Base-by-base conservation (phyloP, 2,888 invertebrate species). In the Pristionchus arcanus region DNA sequence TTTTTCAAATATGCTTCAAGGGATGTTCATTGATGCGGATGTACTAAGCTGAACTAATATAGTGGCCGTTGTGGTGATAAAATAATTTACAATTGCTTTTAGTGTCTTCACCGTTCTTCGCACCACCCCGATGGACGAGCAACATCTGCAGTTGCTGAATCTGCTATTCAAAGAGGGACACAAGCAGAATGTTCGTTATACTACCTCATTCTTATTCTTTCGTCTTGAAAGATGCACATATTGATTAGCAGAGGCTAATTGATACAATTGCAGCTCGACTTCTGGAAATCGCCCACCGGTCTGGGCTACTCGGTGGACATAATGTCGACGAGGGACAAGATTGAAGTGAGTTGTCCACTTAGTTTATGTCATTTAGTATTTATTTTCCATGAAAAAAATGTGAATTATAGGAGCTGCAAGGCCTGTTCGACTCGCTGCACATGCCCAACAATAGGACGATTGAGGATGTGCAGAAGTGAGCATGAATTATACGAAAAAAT, bases 361-460 rank as follows among this genome's bases (percentile, higher is more conserved):
- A n/a, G n/a, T n/a, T n/a, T n/a, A n/a, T n/a, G n/a, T 16, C 59
- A 55, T 25, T 59, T 59, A 5, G 1, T 9, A 1, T n/a, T 42
- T 21, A 5, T 25, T 28, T n/a, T 37, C 53, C 49, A 49, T 49
- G 42, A 49, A 0, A 49, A 49, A 7, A 71, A n/a, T 28, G n/a
- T 1, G 91, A 91, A 90, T 92, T 31, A 28, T 9, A 87, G 49
- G 68, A 87, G 49, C 77, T 91, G 25, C 42, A 89, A 28, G 86
- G 90, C n/a, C 87, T 91, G 34, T 84, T 93, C 9, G 96, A 96
- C 90, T 96, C 96, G 25, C 96, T 96, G 91, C 96, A 96, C 74
- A 96, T 97, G 59, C 96, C 96, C 86, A 97, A 96, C 92, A 96
- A 96, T 91, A 96, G 97, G 0, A 96, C 97, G 55, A 97, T 97